These are phyloP conservation scores for Myotis lucifugus DNA, from an alignment of 2,113 vertebrate genomes.

Conservation along the genomic window DNA sequence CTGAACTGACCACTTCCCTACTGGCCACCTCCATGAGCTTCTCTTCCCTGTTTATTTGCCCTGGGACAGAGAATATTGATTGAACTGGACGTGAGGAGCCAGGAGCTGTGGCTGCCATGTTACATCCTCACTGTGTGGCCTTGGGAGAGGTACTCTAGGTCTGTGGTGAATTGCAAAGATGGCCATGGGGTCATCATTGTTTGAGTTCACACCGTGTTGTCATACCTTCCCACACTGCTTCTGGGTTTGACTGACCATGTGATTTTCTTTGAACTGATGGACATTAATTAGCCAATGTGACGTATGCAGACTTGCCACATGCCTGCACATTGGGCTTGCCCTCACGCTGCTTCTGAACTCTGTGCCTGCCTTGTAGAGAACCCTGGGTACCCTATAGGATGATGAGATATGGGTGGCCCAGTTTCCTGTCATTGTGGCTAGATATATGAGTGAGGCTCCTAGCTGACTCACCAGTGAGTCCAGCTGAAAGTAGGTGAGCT, in stretches of 20 bases:
- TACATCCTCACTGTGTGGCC: no score
- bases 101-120: not conserved
- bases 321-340: not conserved
- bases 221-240: not conserved
- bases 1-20: not conserved
- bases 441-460: not conserved
- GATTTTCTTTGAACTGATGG: not conserved
- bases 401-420: not conserved
- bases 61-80: not conserved
- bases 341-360: not conserved
- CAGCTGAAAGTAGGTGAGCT: not conserved
- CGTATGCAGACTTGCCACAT: not conserved
- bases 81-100: not conserved
- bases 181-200: not conserved
- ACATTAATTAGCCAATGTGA: not conserved
- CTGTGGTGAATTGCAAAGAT: not conserved
- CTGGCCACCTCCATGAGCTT: no score
- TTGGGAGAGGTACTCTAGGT: not conserved
- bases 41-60: not conserved
- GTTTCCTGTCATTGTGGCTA: not conserved
- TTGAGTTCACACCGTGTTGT: not conserved
- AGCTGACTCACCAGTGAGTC: not conserved
- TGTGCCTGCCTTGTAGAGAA: not conserved
- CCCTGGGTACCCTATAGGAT: not conserved
- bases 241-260: not conserved